These are phyloP conservation scores for Andrena fulva DNA, from an alignment of 2,888 invertebrate genomes.

Conservation along the genomic window DNA sequence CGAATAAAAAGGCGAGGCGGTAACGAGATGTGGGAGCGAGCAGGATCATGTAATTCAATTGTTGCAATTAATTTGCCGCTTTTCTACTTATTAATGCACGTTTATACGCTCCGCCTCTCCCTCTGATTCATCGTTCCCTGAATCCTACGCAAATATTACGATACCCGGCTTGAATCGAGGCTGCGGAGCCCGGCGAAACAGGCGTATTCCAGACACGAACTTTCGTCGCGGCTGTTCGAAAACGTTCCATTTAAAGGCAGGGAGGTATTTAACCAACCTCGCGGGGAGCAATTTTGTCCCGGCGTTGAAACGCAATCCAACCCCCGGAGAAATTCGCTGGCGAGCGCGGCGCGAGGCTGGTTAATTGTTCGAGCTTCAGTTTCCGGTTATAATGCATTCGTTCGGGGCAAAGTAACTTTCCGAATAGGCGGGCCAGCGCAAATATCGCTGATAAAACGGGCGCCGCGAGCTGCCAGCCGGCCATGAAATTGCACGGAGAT, in stretches of 20 bases:
- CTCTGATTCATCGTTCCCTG: too few species aligned
- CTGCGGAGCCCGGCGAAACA: background rate
- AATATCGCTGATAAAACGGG: constrained; percentile 6
- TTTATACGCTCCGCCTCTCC: too few species aligned
- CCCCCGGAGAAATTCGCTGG: constrained; percentile 5
- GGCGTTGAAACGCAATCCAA: background rate
- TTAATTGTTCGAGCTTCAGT: constrained; percentile 15
- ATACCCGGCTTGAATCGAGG: background rate
- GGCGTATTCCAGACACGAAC: background rate
- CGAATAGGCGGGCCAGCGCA: background rate
- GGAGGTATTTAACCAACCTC: background rate
- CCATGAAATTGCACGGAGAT: background rate
- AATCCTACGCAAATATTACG: background rate
- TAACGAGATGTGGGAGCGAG: too few species aligned
- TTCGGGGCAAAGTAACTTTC: constrained; percentile 11
- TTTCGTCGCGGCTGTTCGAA: background rate
- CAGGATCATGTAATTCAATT: too few species aligned
- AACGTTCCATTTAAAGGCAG: background rate
- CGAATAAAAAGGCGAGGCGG: too few species aligned
- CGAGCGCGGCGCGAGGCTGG: background rate
- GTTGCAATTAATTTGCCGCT: too few species aligned
- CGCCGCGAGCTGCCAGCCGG: background rate
- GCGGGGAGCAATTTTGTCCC: constrained; percentile 24
- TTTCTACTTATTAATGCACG: too few species aligned
- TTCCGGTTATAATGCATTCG: constrained; percentile 4